Evolutionary conservation across 2,797 vertebrate genomes (phyloP), one percentile per base, ranked within the genome.

Genomic region (Catostomus latipinnis): DNA sequence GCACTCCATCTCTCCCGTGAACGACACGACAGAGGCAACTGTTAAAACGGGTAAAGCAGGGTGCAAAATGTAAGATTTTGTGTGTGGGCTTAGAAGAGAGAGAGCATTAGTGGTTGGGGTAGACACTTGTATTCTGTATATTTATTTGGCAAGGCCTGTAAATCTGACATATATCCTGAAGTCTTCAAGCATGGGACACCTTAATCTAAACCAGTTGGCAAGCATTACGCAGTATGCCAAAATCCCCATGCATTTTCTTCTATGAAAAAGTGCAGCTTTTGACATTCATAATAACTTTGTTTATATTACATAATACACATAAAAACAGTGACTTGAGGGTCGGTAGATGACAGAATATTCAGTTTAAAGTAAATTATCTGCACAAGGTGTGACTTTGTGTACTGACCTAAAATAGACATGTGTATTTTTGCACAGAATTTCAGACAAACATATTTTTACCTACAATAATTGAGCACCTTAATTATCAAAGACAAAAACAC

Each of bases 11-110:
- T 52, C 16, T 8, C 43, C 12, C 1, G 11, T 16, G 52, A 58
- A 71, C 53, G 68, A 63, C 58, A 45, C 74, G 48, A 57, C 54
- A 6, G 34, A 5, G 43, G 69, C 76, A 81, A 72, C 60, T 61
- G 12, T 56, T 54, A 73, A 60, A 58, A 52, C 2, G 6, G 56
- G 14, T 65, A 14, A 74, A 57, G 53, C 13, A 83, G 56, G n/a
- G 50, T 8, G 46, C 67, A 61, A 60, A 9, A 74, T 56, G 34
- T 18, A 16, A 11, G 71, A 67, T 52, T 70, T 10, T 18, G 76
- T 60, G 61, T 48, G 67, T 43, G 71, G 57, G 18, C 61, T 74
- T 72, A 43, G 58, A 45, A 76, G 6, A 68, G 45, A 22, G 45
- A 22, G 34, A 49, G 43, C 16, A 14, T 72, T 34, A 58, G 45